Evolutionary conservation across 1,140 invertebrate genomes (phyloP), one percentile per base, ranked within the genome.

Genomic region (Pristionchus pacificus): DNA sequence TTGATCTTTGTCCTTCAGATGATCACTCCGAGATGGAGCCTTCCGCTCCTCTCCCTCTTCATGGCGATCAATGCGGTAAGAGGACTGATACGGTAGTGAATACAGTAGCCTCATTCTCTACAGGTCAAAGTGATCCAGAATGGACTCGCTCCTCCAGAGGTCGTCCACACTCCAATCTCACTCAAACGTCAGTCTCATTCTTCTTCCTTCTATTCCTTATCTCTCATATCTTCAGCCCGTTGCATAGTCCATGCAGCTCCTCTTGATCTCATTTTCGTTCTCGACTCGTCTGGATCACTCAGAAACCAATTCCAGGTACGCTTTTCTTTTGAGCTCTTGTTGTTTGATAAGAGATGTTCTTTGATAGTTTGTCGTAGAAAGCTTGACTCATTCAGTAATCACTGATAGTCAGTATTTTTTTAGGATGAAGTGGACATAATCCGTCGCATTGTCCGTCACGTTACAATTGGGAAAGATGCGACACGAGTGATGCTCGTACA

Each of bases 251-350:
- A 74, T 24, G 80, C 82, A 14, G 63, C 80, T 6, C 80, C 80
- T 3, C 72, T 82, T 2, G 80, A 82, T 70, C 38, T 82, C 19
- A 58, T 82, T 27, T 84, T 82, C 60, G 77, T 82, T 63, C 67
- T 82, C n/a, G 80, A 82, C 67, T 77, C 72, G n/a, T 79, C 77
- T 6, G 80, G 80, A 6, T 84, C 82, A 13, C 70, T 82, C 31
- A 66, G 77, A 38, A 83, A 83, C 62, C 63, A 83, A 60, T 84
- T 83, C 69, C 81, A 82, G 60, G 69, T 71, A 49, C 63, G 1
- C 33, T 38, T 27, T 64, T 6, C 10, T 59, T 14, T 0, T 10
- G 29, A 28, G 10, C 60, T 6, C 1, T 6, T 10, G 38, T 49
- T 6, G 57, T 31, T 24, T 10, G 6, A 15, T n/a, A n/a, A n/a